These are phyloP conservation scores for Cheiracanthium punctorium DNA, from an alignment of 2,888 invertebrate species.

Conservation along the genomic window DNA sequence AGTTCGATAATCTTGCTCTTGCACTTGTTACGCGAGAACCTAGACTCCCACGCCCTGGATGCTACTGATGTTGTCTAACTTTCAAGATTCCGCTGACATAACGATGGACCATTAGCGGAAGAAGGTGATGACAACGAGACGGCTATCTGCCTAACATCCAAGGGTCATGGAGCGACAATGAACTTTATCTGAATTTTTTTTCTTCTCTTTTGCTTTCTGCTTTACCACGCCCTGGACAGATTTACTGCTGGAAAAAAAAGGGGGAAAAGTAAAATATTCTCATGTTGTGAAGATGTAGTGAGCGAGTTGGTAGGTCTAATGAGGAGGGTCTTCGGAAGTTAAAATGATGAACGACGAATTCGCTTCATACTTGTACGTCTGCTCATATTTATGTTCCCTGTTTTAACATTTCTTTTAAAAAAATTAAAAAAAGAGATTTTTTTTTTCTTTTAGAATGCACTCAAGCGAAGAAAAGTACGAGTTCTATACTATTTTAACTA, in stretches of 20 bases:
- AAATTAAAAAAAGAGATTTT: too few species aligned
- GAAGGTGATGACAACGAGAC: slow-evolving; percentile 44
- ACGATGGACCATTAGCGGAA: slow-evolving; percentile 52
- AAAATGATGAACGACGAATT: too few species aligned
- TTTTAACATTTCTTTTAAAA: too few species aligned
- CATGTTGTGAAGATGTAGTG: neutral
- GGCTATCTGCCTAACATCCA: slow-evolving; percentile 14
- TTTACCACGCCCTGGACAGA: slow-evolving; percentile 2
- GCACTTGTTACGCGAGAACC: neutral
- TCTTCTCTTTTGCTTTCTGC: neutral
- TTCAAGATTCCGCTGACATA: slow-evolving; percentile 42
- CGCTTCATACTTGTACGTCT: too few species aligned
- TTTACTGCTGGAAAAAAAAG: neutral
- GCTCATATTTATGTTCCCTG: too few species aligned
- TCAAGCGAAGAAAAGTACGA: too few species aligned
- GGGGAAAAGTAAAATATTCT: neutral
- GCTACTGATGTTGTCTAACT: neutral
- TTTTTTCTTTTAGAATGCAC: too few species aligned
- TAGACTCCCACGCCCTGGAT: neutral
- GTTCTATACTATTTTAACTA: too few species aligned
- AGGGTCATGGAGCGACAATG: slow-evolving; percentile 56
- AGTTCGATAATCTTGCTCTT: neutral
- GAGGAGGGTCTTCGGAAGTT: neutral
- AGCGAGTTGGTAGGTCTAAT: neutral
- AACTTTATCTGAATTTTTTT: slow-evolving; percentile 51